Evolutionary conservation across 2,113 vertebrate species (phyloP), one percentile per base, ranked within the genome.

Genomic region (Fregetta grallaria): DNA sequence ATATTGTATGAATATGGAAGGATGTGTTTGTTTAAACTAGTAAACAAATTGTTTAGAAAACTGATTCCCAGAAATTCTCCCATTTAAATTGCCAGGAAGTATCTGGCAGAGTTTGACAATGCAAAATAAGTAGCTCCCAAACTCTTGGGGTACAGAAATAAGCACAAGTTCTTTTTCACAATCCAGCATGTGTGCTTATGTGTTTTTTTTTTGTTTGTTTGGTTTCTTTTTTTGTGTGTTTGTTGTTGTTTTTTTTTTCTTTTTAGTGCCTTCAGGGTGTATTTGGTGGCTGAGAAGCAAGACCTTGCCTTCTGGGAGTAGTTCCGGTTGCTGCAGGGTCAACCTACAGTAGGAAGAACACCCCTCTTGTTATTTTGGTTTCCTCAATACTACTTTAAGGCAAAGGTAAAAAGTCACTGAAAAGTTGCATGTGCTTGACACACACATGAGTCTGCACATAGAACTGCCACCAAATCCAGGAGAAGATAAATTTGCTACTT

Each of bases 41-140:
- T 74, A 94, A 94, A 86, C 70, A 79, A 65, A 55, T 32, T 63
- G 38, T 63, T 94, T 84, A 74, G 52, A 65, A 96, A 92, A 77
- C 16, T 4, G 44, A 75, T 65, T 91, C 65, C 26, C 73, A 83
- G 61, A 30, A 92, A 81, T 81, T 68, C 27, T 67, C 34, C 19
- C 49, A 67, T 34, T 84, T 81, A 72, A 40, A 75, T 14, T 81
- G 30, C 71, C 59, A 77, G 72, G 36, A 88, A 88, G 11, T 27
- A 88, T 56, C 29, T 77, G 49, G n/a, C n/a, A 80, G 56, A 70
- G 8, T 67, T 88, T 58, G 52, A 71, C 67, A 94, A 80, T 22
- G 23, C 59, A 63, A 90, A 95, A 8, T 30, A 76, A 90, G 71
- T 38, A 92, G 23, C 14, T 90, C 63, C 14, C 38, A 71, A 70